These are phyloP conservation scores for Dryobotodes eremita DNA, from an alignment of 2,888 invertebrate genomes.

Conservation along the genomic window DNA sequence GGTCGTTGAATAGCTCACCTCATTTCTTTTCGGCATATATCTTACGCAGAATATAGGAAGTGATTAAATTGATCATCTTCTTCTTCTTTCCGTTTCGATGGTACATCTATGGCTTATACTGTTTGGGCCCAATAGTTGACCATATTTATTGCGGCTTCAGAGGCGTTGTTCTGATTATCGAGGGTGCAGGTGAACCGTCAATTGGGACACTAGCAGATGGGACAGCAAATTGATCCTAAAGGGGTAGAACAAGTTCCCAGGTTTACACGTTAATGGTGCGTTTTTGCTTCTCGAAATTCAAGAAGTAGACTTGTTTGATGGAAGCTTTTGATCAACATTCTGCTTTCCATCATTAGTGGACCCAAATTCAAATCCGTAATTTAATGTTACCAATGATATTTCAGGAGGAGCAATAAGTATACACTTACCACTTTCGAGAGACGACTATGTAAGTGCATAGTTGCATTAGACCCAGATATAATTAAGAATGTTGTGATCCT, in stretches of 20 bases:
- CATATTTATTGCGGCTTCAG: too few relatives aligned
- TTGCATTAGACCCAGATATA: neutral
- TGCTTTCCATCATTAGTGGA: neutral
- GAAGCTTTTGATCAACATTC: neutral
- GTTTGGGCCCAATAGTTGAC: too few relatives aligned
- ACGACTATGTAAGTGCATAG: neutral
- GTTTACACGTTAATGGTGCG: neutral
- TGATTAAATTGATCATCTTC: neutral
- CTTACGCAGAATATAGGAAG: neutral
- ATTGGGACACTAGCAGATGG: neutral
- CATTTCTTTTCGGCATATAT: conserved; percentile 1
- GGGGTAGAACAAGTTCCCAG: neutral
- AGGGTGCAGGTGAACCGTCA: neutral
- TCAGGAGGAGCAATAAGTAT: neutral
- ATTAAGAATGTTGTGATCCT: neutral
- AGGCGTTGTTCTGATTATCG: neutral
- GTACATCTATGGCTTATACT: too few relatives aligned
- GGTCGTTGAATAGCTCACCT: conserved; percentile 6
- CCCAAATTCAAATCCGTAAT: neutral
- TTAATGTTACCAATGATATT: neutral
- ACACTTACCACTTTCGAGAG: too few relatives aligned
- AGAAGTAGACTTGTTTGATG: neutral
- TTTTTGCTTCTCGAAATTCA: conserved; percentile 3
- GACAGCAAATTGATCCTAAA: neutral
- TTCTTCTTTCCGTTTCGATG: too few relatives aligned